phyloP scores from a whole-genome alignment of 2,888 invertebrate species.

The Venusia cambrica region DNA sequence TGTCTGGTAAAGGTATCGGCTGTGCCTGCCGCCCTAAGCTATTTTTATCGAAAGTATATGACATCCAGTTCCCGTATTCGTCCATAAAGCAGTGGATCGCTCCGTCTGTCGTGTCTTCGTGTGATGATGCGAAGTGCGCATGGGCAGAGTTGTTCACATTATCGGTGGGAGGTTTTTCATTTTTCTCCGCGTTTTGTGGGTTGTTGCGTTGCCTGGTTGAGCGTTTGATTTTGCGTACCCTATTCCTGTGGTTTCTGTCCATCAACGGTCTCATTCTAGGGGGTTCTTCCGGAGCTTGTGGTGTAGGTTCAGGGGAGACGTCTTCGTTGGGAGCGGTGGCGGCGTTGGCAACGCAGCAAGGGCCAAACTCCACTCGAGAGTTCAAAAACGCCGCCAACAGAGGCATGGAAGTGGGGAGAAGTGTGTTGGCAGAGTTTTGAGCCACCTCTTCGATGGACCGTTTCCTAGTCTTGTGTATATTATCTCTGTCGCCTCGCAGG shows the following conservation, averaged over 20 bases:
- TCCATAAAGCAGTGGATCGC: conserved; percentile 93
- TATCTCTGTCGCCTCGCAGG: conserved; percentile 67
- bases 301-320: conserved; percentile 45
- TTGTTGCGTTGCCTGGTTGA: conserved; percentile 75
- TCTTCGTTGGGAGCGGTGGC: conserved; percentile 46
- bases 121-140: conserved; percentile 87
- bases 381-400: conserved; percentile 84
- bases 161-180: conserved; percentile 52
- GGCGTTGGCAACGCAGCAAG: conserved; percentile 53
- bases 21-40: conserved; percentile 78
- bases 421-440: conserved; percentile 84
- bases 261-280: conserved; percentile 67
- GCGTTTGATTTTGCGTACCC: conserved; percentile 79
- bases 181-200: conserved; percentile 55
- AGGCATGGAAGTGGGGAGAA: conserved; percentile 83
- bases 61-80: conserved; percentile 92
- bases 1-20: conserved; percentile 57
- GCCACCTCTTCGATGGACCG: conserved; percentile 81
- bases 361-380: conserved; percentile 79
- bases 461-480: conserved; percentile 68
- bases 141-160: conserved; percentile 51
- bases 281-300: conserved; percentile 54
- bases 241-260: conserved; percentile 73
- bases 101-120: conserved; percentile 91
- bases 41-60: conserved; percentile 90